Conservation (phyloP, 2,113 vertebrate genomes). For the Mastomys natalensis region DNA sequence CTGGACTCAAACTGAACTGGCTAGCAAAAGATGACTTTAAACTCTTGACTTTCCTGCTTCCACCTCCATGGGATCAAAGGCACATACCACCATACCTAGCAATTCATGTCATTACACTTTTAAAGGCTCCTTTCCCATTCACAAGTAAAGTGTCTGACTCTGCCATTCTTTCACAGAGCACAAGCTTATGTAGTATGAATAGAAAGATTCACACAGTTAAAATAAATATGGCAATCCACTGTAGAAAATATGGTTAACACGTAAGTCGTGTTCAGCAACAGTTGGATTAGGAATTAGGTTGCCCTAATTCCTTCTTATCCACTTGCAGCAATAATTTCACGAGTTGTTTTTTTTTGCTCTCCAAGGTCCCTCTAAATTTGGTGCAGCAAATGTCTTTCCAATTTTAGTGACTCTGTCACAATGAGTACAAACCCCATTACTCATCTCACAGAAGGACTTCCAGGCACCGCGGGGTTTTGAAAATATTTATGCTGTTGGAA, state of each 20-base stretch:
- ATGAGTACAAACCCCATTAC: background rate
- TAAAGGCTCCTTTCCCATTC: background rate
- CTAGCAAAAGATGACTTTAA: background rate
- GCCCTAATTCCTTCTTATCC: background rate
- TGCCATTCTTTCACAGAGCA: background rate
- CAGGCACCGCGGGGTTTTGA: background rate
- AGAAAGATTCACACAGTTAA: background rate
- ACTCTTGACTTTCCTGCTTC: background rate
- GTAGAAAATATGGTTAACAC: background rate
- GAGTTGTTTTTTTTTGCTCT: background rate
- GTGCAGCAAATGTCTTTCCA: background rate
- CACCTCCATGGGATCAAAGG: no score
- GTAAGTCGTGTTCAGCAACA: background rate
- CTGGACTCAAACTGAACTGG: background rate
- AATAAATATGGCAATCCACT: background rate
- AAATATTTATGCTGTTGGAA: conserved; percentile 48
- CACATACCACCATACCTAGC: background rate
- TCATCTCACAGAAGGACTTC: background rate
- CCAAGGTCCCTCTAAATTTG: conserved; percentile 48
- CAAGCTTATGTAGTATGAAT: background rate
- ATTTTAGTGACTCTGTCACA: conserved; percentile 32
- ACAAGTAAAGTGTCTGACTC: background rate
- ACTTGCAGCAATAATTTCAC: background rate
- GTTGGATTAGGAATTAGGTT: background rate
- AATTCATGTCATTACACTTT: background rate